Evolutionary conservation across 2,113 vertebrate genomes (phyloP).

Genomic region (Chaenogobius annularis): DNA sequence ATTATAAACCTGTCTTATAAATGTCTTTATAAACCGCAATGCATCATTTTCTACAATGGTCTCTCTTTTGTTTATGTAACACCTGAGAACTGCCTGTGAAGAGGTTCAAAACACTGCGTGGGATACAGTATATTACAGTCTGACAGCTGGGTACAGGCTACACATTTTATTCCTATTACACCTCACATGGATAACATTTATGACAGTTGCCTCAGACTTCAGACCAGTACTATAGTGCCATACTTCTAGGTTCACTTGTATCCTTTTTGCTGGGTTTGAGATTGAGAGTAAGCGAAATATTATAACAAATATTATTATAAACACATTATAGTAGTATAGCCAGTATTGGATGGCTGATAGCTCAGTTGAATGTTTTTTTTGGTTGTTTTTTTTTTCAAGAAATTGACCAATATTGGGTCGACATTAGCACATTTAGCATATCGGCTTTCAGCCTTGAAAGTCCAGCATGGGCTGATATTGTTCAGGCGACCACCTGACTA

Average conservation of each 20-base stretch:
- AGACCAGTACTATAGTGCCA: background rate
- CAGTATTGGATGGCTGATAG: too few relatives aligned
- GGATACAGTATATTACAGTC: background rate
- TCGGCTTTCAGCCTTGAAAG: background rate
- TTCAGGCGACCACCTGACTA: background rate
- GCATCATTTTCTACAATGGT: background rate
- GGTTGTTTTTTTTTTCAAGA: too few relatives aligned
- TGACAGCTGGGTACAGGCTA: background rate
- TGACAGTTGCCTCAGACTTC: too few relatives aligned
- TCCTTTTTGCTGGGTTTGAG: background rate
- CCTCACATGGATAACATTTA: background rate
- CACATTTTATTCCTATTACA: background rate
- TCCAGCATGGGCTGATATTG: background rate
- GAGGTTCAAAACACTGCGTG: background rate
- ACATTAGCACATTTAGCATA: background rate
- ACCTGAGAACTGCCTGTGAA: background rate
- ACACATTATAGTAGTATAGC: too few relatives aligned
- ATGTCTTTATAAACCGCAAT: background rate
- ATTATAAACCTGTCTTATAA: background rate
- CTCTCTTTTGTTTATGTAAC: background rate
- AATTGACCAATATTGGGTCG: background rate
- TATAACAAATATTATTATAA: too few relatives aligned
- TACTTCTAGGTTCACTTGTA: background rate
- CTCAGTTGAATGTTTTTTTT: too few relatives aligned
- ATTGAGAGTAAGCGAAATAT: background rate